Base-by-base conservation (phyloP, 2,113 vertebrate species). In the Hymenochirus boettgeri region DNA sequence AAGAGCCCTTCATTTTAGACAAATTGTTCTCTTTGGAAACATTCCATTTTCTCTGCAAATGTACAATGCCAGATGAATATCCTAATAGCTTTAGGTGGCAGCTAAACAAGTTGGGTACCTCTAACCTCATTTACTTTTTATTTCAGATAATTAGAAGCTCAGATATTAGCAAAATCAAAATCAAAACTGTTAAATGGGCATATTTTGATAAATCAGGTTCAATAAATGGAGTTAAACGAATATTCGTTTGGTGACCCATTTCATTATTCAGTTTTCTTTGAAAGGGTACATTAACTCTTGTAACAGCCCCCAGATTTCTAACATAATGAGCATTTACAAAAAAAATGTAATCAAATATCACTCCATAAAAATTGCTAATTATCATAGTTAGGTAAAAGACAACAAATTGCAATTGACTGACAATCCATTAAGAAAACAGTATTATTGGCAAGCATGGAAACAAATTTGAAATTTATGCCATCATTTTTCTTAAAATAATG, bases 81-180 rank as follows among this genome's bases (percentile, higher is more conserved):
- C 45, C 37, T 39, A 59, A 59, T 59, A 42, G 25, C 17, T n/a
- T 11, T 58, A 46, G 10, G n/a, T 46, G 39, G 26, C 39, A 60
- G 25, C 57, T 47, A 13, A 46, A 46, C 39, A 46, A 45, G 39
- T 60, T 60, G 24, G 39, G 57, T 60, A 60, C 15, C 39, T 18
- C 12, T 35, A 5, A 60, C 45, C 57, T 39, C 39, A 60, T 60
- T 60, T 46, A 19, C 39, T 27, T 60, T 60, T 60, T 46, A 45
- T 27, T 29, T 23, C 57, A n/a, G 39, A n/a, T 60, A 60, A 60
- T 60, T 60, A 60, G 25, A 35, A 57, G 11, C 45, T 26, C 24
- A 46, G 15, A 47, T 60, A 46, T 60, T 46, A 46, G 39, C 24
- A 46, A 60, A 26, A 24, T 2, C 37, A 45, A 60, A 42, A 42